phyloP scores from a whole-genome alignment of 2,113 vertebrate genomes.

The Raphicerus campestris region DNA sequence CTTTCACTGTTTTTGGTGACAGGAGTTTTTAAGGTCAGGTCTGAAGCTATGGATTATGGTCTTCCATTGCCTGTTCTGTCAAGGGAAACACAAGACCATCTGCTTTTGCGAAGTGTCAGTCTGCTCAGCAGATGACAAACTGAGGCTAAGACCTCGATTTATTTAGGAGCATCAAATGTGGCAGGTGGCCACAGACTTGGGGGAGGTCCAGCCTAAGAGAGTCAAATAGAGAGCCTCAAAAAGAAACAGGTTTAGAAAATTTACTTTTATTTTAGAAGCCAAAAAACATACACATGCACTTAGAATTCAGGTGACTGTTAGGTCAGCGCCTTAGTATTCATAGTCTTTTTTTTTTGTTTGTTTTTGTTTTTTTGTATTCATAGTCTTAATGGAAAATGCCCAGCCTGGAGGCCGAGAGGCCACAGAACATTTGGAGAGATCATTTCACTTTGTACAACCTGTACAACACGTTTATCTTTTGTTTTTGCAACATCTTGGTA shows the following conservation, averaged over 20 bases:
- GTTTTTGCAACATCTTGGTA: constrained; percentile 63
- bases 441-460: constrained; percentile 37
- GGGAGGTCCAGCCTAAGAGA: neutral
- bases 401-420: neutral
- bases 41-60: neutral
- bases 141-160: neutral
- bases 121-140: constrained; percentile 36
- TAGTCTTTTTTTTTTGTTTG: too few relatives aligned
- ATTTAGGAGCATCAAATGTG: constrained; percentile 6
- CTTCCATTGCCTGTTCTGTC: neutral
- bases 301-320: neutral
- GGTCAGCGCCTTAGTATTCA: neutral
- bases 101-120: constrained; percentile 48
- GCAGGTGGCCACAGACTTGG: neutral
- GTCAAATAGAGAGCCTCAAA: neutral
- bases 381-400: constrained; percentile 37
- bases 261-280: constrained; percentile 24
- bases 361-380: too few relatives aligned
- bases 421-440: constrained; percentile 36
- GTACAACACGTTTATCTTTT: constrained; percentile 55
- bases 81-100: constrained; percentile 46
- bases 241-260: neutral
- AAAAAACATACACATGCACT: neutral
- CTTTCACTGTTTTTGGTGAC: neutral
- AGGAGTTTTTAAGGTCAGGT: constrained; percentile 32